A percentile compares a stretch with the other conserved stretches of the same genome.
These are phyloP conservation scores for Drosophila anomalata DNA, from an alignment of 2,888 invertebrate genomes.

Conservation along the genomic window DNA sequence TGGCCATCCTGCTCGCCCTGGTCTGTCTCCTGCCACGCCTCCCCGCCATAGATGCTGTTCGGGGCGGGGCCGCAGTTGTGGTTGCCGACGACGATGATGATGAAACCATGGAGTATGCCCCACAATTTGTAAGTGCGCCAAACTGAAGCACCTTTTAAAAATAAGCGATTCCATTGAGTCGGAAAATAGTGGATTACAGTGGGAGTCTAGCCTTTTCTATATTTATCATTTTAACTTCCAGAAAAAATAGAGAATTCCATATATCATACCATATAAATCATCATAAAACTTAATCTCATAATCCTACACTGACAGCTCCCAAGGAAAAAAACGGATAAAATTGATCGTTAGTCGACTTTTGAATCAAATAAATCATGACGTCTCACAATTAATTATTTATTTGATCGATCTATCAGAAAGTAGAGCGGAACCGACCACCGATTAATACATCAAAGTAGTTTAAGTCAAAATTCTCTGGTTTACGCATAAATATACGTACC, in stretches of 20 bases:
- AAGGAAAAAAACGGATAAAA: background rate
- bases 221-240: no score
- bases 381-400: slow-evolving; percentile 30
- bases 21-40: slow-evolving; percentile 57
- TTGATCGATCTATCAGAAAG: slow-evolving; percentile 39
- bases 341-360: slow-evolving; percentile 18
- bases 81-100: slow-evolving; percentile 66
- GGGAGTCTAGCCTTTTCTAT: background rate
- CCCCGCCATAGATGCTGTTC: slow-evolving; percentile 35
- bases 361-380: slow-evolving; percentile 36
- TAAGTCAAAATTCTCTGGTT: slow-evolving; percentile 14
- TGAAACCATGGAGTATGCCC: slow-evolving; percentile 81
- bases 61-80: slow-evolving; percentile 59
- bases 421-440: slow-evolving; percentile 35
- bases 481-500: slow-evolving; percentile 17
- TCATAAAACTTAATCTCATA: slow-evolving; percentile 1
- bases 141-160: slow-evolving; percentile 2
- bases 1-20: slow-evolving; percentile 34
- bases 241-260: no score
- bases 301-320: slow-evolving; percentile 14
- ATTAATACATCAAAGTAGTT: slow-evolving; percentile 36
- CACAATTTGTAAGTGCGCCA: slow-evolving; percentile 81
- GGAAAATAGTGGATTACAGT: background rate
- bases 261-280: background rate
- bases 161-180: background rate